Conservation (phyloP, 1,140 invertebrate species). For the Magallana angulata region DNA sequence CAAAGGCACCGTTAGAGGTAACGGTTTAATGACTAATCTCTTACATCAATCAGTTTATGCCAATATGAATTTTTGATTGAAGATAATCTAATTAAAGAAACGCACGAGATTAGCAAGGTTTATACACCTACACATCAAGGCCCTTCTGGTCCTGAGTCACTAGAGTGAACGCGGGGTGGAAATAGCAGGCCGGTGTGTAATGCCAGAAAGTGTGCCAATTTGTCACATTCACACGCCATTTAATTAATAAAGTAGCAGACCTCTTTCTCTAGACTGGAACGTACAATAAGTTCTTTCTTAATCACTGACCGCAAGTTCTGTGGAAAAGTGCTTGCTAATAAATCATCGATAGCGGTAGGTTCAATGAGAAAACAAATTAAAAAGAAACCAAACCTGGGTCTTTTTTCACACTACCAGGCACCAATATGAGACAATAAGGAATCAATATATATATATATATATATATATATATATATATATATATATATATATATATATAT, state of each 20-base stretch:
- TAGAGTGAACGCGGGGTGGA: background rate
- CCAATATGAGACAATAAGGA: too few species aligned
- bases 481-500: too few species aligned
- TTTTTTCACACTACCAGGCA: too few species aligned
- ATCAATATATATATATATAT: too few species aligned
- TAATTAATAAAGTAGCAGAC: background rate
- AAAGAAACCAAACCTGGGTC: too few species aligned
- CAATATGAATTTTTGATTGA: conserved; percentile 3
- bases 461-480: too few species aligned
- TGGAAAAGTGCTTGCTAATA: too few species aligned
- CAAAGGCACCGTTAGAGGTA: background rate
- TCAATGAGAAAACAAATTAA: too few species aligned
- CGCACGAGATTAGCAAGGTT: background rate
- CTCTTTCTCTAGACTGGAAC: background rate
- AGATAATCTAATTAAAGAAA: conserved; percentile 37
- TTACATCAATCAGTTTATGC: conserved; percentile 14
- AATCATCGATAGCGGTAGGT: too few species aligned
- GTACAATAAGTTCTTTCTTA: too few species aligned
- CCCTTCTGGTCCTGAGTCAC: background rate
- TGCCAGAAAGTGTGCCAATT: background rate
- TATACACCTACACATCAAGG: background rate
- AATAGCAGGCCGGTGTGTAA: background rate
- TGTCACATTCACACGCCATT: background rate
- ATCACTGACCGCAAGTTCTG: too few species aligned
- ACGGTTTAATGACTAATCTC: background rate